These are phyloP conservation scores for Steinernema khuongi DNA, from an alignment of 1,140 invertebrate species.

Conservation along the genomic window DNA sequence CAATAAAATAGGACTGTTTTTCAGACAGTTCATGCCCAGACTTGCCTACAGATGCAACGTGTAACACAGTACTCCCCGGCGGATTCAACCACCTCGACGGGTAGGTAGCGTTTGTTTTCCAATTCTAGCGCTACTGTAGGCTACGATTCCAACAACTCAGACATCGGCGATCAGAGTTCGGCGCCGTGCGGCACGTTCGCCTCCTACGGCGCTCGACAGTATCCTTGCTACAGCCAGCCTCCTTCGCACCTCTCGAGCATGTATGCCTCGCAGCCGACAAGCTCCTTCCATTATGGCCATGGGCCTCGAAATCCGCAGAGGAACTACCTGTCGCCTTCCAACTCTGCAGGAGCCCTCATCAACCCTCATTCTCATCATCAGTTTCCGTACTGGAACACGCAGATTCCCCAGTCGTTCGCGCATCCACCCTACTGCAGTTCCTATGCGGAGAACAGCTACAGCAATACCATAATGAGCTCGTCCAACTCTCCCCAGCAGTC, in stretches of 20 bases:
- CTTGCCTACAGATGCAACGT: background rate
- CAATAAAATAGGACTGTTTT: background rate
- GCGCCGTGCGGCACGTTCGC: background rate
- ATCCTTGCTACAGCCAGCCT: background rate
- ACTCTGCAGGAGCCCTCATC: background rate
- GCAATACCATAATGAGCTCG: background rate
- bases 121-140: background rate
- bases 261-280: background rate
- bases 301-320: background rate
- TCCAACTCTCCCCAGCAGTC: background rate
- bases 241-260: background rate
- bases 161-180: background rate
- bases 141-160: background rate
- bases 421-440: background rate
- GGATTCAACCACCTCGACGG: background rate
- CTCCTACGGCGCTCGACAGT: background rate
- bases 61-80: background rate
- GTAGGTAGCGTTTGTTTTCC: background rate
- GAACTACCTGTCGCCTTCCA: background rate
- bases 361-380: background rate
- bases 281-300: background rate
- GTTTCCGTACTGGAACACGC: background rate
- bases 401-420: background rate
- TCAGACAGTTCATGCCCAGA: background rate
- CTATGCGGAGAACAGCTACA: background rate